phyloP scores from a whole-genome alignment of 2,797 vertebrate species.

The Centroberyx gerrardi region DNA sequence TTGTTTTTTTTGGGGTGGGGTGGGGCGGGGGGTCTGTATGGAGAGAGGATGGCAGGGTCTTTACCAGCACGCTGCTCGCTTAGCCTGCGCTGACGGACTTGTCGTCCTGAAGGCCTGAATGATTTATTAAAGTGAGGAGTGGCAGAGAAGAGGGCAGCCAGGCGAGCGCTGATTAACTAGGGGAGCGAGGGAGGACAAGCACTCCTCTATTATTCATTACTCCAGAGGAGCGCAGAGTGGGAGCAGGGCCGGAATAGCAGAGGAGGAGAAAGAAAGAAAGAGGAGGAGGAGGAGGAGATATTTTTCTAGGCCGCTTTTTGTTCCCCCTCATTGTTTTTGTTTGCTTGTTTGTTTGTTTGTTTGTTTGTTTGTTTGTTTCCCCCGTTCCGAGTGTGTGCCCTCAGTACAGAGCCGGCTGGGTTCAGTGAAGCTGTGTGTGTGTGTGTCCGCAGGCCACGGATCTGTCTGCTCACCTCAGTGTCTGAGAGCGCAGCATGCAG shows the following conservation, averaged over 20 bases:
- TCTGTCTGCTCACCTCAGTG: constrained; percentile 63
- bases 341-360: neutral
- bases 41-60: constrained; percentile 42
- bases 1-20: neutral
- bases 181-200: constrained; percentile 83
- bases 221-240: constrained; percentile 66
- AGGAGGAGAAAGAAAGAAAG: constrained; percentile 26
- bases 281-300: constrained; percentile 24
- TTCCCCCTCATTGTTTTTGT: neutral
- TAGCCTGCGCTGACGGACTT: constrained; percentile 62
- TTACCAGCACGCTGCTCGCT: constrained; percentile 42
- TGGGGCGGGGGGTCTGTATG: constrained; percentile 19
- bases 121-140: constrained; percentile 85
- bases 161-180: constrained; percentile 84
- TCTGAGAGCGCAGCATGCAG: constrained; percentile 38
- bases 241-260: constrained; percentile 42
- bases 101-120: constrained; percentile 80
- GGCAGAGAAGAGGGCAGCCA: constrained; percentile 80
- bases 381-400: constrained; percentile 11
- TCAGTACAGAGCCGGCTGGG: constrained; percentile 8
- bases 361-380: constrained; percentile 4
- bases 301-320: constrained; percentile 10
- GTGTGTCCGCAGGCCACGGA: constrained; percentile 39
- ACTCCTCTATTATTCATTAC: constrained; percentile 86
- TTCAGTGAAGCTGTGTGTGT: constrained; percentile 6